A percentile compares a stretch with the other conserved stretches of the same genome.
Conservation (phyloP, 2,797 vertebrate genomes). For the Chromis chromis region DNA sequence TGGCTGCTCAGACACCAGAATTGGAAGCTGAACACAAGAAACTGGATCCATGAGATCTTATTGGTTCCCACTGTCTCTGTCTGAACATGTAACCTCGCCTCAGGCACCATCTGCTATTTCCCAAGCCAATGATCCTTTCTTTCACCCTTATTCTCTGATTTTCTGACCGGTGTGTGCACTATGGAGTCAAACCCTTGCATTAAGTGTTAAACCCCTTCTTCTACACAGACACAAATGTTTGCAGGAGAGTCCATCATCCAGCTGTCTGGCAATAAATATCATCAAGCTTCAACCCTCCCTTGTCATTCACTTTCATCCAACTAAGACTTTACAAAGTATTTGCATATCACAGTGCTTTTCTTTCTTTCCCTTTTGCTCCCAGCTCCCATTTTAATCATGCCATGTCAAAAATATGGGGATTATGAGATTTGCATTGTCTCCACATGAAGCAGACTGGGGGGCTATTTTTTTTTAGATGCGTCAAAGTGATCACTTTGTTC, state of each 20-base stretch:
- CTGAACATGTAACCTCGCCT: slow-evolving; percentile 24
- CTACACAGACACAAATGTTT: slow-evolving; percentile 16
- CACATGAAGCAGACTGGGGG: slow-evolving; percentile 53
- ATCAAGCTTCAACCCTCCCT: slow-evolving; percentile 10
- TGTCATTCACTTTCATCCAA: slow-evolving; percentile 3
- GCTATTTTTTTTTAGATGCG: slow-evolving; percentile 36
- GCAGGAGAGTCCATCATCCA: slow-evolving; percentile 29
- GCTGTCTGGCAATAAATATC: neutral
- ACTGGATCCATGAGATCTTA: slow-evolving; percentile 21
- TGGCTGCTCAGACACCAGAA: slow-evolving; percentile 21
- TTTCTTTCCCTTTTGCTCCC: slow-evolving; percentile 33
- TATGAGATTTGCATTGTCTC: slow-evolving; percentile 77
- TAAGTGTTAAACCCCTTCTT: neutral
- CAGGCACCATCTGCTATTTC: slow-evolving; percentile 29
- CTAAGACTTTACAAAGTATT: slow-evolving; percentile 27
- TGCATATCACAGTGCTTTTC: slow-evolving; percentile 48
- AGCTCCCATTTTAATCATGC: slow-evolving; percentile 69
- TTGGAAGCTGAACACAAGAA: slow-evolving; percentile 16
- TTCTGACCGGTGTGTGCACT: neutral
- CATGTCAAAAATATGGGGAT: slow-evolving; percentile 71
- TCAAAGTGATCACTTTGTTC: slow-evolving; percentile 42
- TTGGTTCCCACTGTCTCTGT: slow-evolving; percentile 13
- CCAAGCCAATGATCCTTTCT: slow-evolving; percentile 15
- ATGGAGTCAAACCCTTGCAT: neutral
- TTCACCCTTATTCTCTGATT: slow-evolving; percentile 18